Percentiles rank a stretch among this genome's conserved stretches.
Evolutionary conservation across 2,113 vertebrate genomes (phyloP).

Genomic region (Coptodon rendalli): DNA sequence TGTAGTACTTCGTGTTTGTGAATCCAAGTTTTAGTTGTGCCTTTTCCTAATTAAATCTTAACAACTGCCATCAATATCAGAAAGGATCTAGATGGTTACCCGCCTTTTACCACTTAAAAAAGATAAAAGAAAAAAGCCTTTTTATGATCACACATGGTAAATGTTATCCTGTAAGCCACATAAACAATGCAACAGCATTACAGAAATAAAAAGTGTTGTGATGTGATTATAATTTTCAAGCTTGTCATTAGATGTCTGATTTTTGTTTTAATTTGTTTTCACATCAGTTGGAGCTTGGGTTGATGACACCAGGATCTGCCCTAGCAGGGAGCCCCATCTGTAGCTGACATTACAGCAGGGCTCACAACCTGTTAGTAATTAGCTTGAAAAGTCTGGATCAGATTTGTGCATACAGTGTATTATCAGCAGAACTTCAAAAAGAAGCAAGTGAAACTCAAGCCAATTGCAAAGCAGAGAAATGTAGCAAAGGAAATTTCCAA

Average conservation of each 20-base stretch:
- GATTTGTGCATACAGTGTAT: constrained; percentile 9
- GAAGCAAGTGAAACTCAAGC: neutral
- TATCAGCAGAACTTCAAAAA: neutral
- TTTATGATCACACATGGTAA: neutral
- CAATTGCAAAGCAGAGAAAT: neutral
- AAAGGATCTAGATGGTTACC: neutral
- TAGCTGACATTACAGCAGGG: neutral
- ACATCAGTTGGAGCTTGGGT: constrained; percentile 1
- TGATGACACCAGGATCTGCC: neutral
- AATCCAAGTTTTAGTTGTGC: neutral
- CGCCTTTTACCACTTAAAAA: neutral
- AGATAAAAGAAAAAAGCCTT: neutral
- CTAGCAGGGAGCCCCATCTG: constrained; percentile 36
- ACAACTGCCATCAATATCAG: neutral
- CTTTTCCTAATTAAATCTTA: neutral
- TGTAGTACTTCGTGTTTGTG: neutral
- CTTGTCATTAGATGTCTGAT: neutral
- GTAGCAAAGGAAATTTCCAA: neutral
- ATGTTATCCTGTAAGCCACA: neutral
- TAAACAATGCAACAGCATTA: neutral
- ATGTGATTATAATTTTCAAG: neutral
- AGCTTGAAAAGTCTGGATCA: constrained; percentile 24
- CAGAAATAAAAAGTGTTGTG: neutral
- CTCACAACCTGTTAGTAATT: constrained; percentile 37
- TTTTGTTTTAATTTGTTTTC: constrained; percentile 17